Conservation (phyloP, 2,797 vertebrate genomes). For the Chelmon rostratus region DNA sequence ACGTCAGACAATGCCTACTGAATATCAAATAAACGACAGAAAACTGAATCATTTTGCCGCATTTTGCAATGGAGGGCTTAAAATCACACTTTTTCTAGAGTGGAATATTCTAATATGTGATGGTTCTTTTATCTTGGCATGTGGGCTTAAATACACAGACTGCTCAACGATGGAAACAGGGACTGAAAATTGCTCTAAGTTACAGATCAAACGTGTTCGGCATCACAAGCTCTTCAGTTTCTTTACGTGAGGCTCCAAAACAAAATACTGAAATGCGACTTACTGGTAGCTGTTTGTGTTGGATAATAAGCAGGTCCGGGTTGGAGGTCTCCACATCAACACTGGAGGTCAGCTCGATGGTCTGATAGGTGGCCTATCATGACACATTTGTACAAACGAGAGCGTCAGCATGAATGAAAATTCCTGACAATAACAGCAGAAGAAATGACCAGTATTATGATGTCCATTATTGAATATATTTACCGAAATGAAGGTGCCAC, state of each 20-base stretch:
- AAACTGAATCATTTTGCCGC: background rate
- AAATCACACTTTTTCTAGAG: background rate
- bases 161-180: background rate
- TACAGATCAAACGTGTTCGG: background rate
- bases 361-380: constrained; percentile 89
- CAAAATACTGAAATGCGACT: constrained; percentile 48
- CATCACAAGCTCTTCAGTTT: background rate
- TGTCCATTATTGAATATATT: constrained; percentile 59
- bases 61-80: background rate
- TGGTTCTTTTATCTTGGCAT: background rate
- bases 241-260: background rate
- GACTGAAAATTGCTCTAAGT: too few species aligned
- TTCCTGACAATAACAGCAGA: background rate
- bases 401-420: background rate
- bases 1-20: background rate
- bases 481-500: constrained; percentile 89
- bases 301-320: constrained; percentile 87
- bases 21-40: background rate
- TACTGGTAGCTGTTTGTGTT: constrained; percentile 87
- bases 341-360: constrained; percentile 82
- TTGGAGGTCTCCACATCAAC: constrained; percentile 86
- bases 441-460: background rate
- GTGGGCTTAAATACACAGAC: too few species aligned
- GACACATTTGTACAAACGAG: constrained; percentile 2
- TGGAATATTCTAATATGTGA: background rate